Percentiles rank a stretch among this genome's conserved stretches.
These are phyloP conservation scores for Synergus umbraculus DNA, from an alignment of 2,888 invertebrate genomes.

Conservation along the genomic window DNA sequence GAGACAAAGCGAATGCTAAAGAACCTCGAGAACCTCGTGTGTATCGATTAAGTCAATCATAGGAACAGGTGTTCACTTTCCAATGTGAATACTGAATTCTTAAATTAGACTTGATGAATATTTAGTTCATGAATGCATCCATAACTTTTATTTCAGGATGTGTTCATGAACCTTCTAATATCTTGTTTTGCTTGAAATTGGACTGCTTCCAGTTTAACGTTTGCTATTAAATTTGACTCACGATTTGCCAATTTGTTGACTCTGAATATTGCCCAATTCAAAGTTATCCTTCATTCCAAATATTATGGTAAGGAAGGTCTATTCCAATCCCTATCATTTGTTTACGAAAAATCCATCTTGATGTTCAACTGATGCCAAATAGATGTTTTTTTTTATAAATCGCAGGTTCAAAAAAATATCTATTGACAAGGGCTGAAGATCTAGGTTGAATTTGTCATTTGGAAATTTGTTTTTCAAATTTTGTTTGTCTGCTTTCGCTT, in stretches of 20 bases:
- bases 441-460: not conserved
- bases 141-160: not conserved
- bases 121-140: not conserved
- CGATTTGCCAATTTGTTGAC: conserved; percentile 16
- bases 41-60: not conserved
- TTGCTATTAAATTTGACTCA: conserved; percentile 17
- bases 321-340: not conserved
- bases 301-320: not conserved
- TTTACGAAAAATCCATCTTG: not conserved
- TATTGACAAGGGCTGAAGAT: not conserved
- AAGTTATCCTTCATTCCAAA: not conserved
- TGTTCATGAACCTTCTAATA: conserved; percentile 9
- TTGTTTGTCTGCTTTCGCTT: not conserved
- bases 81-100: not conserved
- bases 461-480: no score
- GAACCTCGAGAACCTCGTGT: conserved; percentile 47
- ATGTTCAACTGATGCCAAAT: no score
- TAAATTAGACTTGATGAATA: not conserved
- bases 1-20: conserved; percentile 49
- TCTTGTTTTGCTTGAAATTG: not conserved
- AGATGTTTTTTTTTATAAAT: no score
- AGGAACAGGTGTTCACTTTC: not conserved
- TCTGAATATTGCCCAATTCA: conserved; percentile 7
- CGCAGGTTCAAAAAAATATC: no score
- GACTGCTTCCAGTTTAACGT: not conserved